Conservation (phyloP, 2,113 vertebrate species). For the Bothrops jararaca region DNA sequence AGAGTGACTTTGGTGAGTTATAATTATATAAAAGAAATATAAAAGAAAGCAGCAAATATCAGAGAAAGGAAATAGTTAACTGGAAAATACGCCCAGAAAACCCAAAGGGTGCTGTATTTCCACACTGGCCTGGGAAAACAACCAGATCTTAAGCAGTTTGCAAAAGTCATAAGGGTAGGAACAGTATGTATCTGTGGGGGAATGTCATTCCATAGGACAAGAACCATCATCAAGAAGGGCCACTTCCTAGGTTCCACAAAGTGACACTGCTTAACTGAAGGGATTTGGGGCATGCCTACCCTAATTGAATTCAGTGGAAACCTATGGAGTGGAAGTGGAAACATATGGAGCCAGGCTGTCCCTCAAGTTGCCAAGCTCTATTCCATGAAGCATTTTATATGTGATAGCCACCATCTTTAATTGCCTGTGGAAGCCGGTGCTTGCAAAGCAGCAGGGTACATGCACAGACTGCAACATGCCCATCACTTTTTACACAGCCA, state of each 20-base stretch:
- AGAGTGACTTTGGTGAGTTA: not conserved
- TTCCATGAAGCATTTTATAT: not conserved
- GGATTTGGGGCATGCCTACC: not conserved
- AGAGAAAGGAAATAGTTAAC: not conserved
- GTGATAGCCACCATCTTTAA: not conserved
- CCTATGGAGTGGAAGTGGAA: not conserved
- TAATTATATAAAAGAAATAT: not conserved
- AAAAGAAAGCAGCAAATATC: not conserved
- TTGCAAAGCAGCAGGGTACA: not conserved
- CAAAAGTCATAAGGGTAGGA: not conserved
- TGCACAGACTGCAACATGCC: not conserved
- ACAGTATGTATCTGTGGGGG: not conserved
- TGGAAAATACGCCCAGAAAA: not conserved
- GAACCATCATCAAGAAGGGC: not conserved
- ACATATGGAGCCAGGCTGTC: not conserved
- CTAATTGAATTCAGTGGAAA: not conserved
- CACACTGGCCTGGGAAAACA: not conserved
- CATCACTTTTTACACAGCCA: not conserved
- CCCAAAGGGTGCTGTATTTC: not conserved
- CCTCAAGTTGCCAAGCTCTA: not conserved
- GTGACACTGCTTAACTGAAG: not conserved
- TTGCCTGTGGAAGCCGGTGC: not conserved
- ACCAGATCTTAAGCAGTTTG: not conserved
- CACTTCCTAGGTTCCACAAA: not conserved
- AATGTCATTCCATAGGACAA: not conserved